These are phyloP conservation scores for Pogonocichla stellata DNA, from an alignment of 2,113 vertebrate species.

Conservation along the genomic window DNA sequence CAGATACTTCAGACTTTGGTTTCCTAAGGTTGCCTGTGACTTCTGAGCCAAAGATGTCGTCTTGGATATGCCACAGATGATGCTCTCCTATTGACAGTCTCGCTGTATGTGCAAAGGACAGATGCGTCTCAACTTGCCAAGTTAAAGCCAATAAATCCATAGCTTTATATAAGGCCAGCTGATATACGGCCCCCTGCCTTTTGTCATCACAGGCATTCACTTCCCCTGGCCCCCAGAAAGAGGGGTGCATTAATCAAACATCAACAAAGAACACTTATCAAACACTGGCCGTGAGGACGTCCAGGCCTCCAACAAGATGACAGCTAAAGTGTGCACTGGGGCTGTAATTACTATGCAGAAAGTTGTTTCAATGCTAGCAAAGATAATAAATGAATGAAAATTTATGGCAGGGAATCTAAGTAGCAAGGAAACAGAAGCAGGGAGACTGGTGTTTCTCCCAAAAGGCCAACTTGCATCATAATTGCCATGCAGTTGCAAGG, in stretches of 20 bases:
- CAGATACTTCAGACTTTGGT: conserved; percentile 58
- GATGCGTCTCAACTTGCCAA: conserved; percentile 81
- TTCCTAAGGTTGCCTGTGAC: conserved; percentile 54
- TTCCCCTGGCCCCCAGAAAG: conserved; percentile 75
- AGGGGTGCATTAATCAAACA: conserved; percentile 85
- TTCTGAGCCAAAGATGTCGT: conserved; percentile 65
- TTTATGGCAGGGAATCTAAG: conserved; percentile 85
- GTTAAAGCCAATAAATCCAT: conserved; percentile 85
- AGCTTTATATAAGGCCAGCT: conserved; percentile 77
- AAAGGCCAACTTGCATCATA: conserved; percentile 88
- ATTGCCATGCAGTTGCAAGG: conserved; percentile 86
- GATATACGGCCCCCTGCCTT: conserved; percentile 83
- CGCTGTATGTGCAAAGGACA: conserved; percentile 71
- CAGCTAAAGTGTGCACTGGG: conserved; percentile 78
- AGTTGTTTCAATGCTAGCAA: conserved; percentile 84
- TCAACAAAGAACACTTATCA: conserved; percentile 87
- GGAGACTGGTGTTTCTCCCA: conserved; percentile 85
- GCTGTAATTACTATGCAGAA: conserved; percentile 86
- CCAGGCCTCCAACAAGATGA: conserved; percentile 83
- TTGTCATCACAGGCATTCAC: conserved; percentile 81
- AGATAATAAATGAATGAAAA: conserved; percentile 88
- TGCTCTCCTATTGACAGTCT: conserved; percentile 61
- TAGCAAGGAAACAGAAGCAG: conserved; percentile 85
- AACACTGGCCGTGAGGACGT: conserved; percentile 79
- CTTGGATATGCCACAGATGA: conserved; percentile 48